phyloP scores from a whole-genome alignment of 53 echinoderm and acorn worm genomes.

The Antedon mediterranea region DNA sequence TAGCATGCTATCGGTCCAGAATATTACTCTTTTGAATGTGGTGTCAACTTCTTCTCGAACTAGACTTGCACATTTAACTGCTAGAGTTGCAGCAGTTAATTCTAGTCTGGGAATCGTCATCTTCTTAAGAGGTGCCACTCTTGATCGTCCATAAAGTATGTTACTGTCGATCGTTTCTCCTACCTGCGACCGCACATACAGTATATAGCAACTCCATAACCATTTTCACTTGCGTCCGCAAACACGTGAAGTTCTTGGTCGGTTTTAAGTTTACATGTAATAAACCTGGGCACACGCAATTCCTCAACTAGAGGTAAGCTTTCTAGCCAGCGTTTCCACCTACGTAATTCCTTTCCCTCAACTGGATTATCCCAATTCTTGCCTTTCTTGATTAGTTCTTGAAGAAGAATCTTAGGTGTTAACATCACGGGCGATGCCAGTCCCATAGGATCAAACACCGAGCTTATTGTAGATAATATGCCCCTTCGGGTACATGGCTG shows the following conservation, averaged over 20 bases:
- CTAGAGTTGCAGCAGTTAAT: conserved; percentile 9
- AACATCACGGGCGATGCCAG: conserved; percentile 32
- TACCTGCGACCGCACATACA: conserved; percentile 10
- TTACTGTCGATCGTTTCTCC: conserved; percentile 8
- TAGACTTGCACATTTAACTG: conserved; percentile 9
- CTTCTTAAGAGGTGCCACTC: conserved; percentile 27
- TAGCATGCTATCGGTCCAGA: conserved; percentile 9
- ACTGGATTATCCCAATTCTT: conserved; percentile 47
- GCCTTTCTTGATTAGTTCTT: conserved; percentile 24
- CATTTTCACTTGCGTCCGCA: conserved; percentile 37
- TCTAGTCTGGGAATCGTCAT: conserved; percentile 19
- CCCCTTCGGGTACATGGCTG: background rate
- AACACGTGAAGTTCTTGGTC: conserved; percentile 36
- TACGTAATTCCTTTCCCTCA: conserved; percentile 10
- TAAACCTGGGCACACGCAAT: conserved; percentile 38
- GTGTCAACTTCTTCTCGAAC: background rate
- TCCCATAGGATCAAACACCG: conserved; percentile 30
- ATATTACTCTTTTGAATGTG: background rate
- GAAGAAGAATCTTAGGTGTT: conserved; percentile 41
- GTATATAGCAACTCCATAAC: conserved; percentile 31
- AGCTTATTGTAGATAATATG: background rate
- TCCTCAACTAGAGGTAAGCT: conserved; percentile 31
- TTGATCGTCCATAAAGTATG: conserved; percentile 23
- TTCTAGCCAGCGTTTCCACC: conserved; percentile 32
- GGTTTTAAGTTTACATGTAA: conserved; percentile 18